These are phyloP conservation scores for Nanorana parkeri DNA, from an alignment of 2,113 vertebrate genomes.

Conservation along the genomic window DNA sequence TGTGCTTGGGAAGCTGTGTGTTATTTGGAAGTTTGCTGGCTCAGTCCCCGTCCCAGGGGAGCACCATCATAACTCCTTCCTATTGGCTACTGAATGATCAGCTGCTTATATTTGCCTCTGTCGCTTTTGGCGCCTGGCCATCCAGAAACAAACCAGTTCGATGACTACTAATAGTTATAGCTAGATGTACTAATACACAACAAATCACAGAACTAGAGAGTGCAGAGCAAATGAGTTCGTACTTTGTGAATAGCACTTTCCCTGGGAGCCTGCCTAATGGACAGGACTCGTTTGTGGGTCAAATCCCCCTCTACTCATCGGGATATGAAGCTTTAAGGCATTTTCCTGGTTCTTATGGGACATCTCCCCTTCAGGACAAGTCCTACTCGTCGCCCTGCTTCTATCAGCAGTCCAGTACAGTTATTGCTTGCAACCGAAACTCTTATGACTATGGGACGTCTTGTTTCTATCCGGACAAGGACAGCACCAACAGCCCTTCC, in stretches of 20 bases:
- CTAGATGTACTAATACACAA: constrained; percentile 90
- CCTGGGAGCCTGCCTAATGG: constrained; percentile 81
- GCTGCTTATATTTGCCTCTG: constrained; percentile 89
- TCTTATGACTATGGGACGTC: constrained; percentile 83
- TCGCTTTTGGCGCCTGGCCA: constrained; percentile 89
- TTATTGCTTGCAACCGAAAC: constrained; percentile 80
- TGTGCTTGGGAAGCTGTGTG: constrained; percentile 67
- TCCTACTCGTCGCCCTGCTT: constrained; percentile 79
- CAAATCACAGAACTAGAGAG: constrained; percentile 83
- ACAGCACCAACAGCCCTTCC: constrained; percentile 75
- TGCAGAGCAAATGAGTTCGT: constrained; percentile 86
- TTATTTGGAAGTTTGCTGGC: constrained; percentile 81
- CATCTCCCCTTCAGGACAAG: constrained; percentile 81
- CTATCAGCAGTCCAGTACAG: constrained; percentile 81
- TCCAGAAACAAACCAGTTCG: constrained; percentile 89
- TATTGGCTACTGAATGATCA: constrained; percentile 89
- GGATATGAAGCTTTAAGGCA: constrained; percentile 84
- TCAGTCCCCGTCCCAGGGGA: constrained; percentile 80
- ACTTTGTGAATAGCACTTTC: constrained; percentile 86
- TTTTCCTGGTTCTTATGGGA: constrained; percentile 82
- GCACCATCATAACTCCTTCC: constrained; percentile 81
- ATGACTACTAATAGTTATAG: constrained; percentile 90
- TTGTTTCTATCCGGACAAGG: constrained; percentile 83
- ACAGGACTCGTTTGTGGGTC: constrained; percentile 79
- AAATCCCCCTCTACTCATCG: constrained; percentile 75